These are phyloP conservation scores for Stenopsyche tienmushanensis DNA, from an alignment of 1,140 invertebrate genomes.

Conservation along the genomic window DNA sequence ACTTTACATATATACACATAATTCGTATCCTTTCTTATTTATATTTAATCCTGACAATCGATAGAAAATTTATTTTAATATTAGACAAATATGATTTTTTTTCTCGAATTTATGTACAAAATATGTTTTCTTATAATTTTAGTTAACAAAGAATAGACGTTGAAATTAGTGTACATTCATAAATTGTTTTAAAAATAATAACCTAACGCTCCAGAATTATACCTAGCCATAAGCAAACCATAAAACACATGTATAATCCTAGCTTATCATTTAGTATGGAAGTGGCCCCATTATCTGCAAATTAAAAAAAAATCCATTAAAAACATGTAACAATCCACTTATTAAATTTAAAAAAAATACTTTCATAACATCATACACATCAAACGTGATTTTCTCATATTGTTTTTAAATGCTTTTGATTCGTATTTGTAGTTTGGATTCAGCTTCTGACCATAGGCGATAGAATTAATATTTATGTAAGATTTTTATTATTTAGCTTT, in stretches of 20 bases:
- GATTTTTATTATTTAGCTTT: no score
- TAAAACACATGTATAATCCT: not conserved
- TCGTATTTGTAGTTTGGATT: no score
- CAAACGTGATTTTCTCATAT: no score
- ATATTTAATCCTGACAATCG: slow-evolving; percentile 33
- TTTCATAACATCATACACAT: no score
- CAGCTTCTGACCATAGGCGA: no score
- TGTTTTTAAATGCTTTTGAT: no score
- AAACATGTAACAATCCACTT: no score
- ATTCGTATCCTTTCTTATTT: slow-evolving; percentile 7
- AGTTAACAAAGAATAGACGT: slow-evolving; percentile 3
- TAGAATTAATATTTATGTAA: no score
- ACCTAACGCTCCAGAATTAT: slow-evolving; percentile 7
- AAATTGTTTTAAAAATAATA: not conserved
- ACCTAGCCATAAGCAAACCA: slow-evolving; percentile 2
- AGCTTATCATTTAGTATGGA: not conserved
- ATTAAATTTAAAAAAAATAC: no score
- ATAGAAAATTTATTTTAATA: slow-evolving; percentile 37
- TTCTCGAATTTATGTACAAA: slow-evolving; percentile 39
- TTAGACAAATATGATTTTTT: slow-evolving; percentile 38
- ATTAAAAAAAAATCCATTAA: slow-evolving; percentile 5
- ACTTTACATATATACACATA: not conserved
- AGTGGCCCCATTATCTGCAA: slow-evolving; percentile 10
- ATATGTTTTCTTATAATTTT: slow-evolving; percentile 25
- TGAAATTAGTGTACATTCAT: not conserved